Evolutionary conservation across 1,140 invertebrate genomes (phyloP).

Genomic region (Lasaia peninsularis): DNA sequence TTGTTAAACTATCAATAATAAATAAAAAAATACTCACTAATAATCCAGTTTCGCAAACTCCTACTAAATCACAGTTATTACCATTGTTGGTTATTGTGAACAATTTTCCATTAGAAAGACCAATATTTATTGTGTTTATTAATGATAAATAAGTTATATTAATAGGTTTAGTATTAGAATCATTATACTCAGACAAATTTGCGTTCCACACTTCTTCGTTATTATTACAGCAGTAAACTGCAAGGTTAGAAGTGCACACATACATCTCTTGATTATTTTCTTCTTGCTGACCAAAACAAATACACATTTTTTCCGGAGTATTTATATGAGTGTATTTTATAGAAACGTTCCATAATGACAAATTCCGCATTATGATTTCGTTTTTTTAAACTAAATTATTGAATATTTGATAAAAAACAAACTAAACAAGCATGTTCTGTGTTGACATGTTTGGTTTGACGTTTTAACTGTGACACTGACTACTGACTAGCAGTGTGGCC

Average conservation of each 20-base stretch:
- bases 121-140: constrained; percentile 48
- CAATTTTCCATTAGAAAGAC: constrained; percentile 58
- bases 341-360: constrained; percentile 49
- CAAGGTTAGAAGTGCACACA: constrained; percentile 59
- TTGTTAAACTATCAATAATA: constrained; percentile 7
- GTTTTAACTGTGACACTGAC: no score
- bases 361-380: constrained; percentile 48
- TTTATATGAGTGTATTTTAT: constrained; percentile 37
- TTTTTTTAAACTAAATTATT: neutral
- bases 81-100: constrained; percentile 44
- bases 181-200: constrained; percentile 44
- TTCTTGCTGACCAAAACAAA: constrained; percentile 51
- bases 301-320: constrained; percentile 32
- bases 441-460: neutral
- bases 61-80: constrained; percentile 41
- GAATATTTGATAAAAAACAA: neutral
- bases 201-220: constrained; percentile 46
- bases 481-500: no score
- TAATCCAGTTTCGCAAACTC: constrained; percentile 56
- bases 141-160: constrained; percentile 59
- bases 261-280: constrained; percentile 45
- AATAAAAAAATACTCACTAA: constrained; percentile 42
- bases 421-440: neutral
- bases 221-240: constrained; percentile 45
- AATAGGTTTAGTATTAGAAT: constrained; percentile 40